Evolutionary conservation across 2,797 vertebrate species (phyloP).

Genomic region (Falco concolor): DNA sequence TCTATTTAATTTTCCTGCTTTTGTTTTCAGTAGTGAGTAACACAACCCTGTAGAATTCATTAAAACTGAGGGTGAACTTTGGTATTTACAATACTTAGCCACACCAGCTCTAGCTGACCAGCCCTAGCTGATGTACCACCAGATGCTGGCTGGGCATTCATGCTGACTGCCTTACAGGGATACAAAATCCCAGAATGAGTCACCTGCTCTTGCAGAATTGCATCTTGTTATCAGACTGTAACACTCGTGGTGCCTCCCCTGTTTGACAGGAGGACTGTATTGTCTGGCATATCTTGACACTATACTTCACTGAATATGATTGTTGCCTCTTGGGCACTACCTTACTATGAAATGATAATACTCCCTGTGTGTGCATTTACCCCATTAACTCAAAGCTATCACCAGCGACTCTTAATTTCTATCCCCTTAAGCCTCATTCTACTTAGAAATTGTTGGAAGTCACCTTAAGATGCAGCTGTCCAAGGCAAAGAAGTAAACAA

Average conservation of each 20-base stretch:
- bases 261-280: not conserved
- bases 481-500: not conserved
- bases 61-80: not conserved
- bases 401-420: not conserved
- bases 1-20: not conserved
- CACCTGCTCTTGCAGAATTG: not conserved
- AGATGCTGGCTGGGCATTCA: not conserved
- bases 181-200: not conserved
- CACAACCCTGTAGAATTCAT: not conserved
- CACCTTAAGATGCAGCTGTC: not conserved
- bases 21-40: not conserved
- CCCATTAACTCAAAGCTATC: not conserved
- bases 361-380: not conserved
- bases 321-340: not conserved
- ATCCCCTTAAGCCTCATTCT: not conserved
- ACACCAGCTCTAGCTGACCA: not conserved
- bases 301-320: not conserved
- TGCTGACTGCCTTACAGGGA: not conserved
- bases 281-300: not conserved
- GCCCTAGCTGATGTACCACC: too few relatives aligned
- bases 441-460: not conserved
- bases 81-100: not conserved
- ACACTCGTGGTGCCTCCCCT: not conserved
- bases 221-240: not conserved
- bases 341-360: not conserved